Evolutionary conservation across 2,113 vertebrate species (phyloP).

Genomic region (Mirza zaza): DNA sequence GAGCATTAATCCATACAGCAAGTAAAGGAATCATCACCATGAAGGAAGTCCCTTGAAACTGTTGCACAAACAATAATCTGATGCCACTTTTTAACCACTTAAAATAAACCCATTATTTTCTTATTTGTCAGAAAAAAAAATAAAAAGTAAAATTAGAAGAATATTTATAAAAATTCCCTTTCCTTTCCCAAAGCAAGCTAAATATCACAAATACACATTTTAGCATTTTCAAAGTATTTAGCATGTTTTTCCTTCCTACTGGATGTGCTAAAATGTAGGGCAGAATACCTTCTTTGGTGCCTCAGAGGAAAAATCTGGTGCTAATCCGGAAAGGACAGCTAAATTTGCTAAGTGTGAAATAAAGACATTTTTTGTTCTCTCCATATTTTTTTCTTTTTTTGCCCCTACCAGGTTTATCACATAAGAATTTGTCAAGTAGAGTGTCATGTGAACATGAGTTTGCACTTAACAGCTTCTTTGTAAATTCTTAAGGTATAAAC

Average conservation of each 20-base stretch:
- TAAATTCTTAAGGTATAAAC: constrained; percentile 72
- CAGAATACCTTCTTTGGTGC: not conserved
- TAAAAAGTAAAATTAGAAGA: not conserved
- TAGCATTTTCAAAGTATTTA: not conserved
- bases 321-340: constrained; percentile 1
- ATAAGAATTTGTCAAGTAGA: constrained; percentile 49
- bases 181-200: constrained; percentile 26
- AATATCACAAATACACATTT: constrained; percentile 14
- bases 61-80: not conserved
- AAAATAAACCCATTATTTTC: not conserved
- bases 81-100: not conserved
- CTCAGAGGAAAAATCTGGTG: constrained; percentile 9
- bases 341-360: constrained; percentile 33
- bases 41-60: not conserved
- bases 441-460: constrained; percentile 18
- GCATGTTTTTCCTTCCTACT: not conserved
- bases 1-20: not conserved
- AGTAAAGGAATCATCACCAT: not conserved
- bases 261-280: constrained; percentile 24
- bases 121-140: not conserved
- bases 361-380: constrained; percentile 38
- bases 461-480: constrained; percentile 61
- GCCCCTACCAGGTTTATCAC: not conserved
- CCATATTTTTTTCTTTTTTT: not conserved
- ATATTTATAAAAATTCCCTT: not conserved